A percentile compares a stretch with the other conserved stretches of the same genome.
phyloP scores from a whole-genome alignment of 2,113 vertebrate genomes.

The Xiphorhynchus elegans region DNA sequence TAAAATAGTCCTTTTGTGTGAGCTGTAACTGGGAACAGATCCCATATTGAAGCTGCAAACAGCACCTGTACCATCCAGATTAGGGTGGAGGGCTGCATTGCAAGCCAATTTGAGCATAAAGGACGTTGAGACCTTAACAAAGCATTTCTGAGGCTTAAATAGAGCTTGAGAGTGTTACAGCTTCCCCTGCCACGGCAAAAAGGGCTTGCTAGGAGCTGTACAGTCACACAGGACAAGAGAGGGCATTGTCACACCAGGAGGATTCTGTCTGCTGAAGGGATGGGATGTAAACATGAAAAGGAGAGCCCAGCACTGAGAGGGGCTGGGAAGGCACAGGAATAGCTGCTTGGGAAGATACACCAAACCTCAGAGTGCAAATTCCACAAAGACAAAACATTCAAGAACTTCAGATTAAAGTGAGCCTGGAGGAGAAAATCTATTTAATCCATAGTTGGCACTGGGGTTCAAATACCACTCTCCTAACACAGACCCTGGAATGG shows the following conservation, averaged over 20 bases:
- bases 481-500: background rate
- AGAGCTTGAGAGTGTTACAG: background rate
- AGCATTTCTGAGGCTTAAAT: background rate
- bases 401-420: constrained; percentile 7
- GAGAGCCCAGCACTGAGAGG: constrained; percentile 4
- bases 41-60: background rate
- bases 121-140: background rate
- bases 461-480: background rate
- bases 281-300: constrained; percentile 9
- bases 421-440: constrained; percentile 37
- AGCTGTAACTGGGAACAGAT: background rate
- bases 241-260: background rate
- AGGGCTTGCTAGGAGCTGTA: background rate
- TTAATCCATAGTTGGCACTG: background rate
- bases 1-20: background rate
- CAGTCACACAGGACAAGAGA: background rate
- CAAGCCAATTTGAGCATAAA: background rate
- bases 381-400: background rate
- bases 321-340: constrained; percentile 3
- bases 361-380: constrained; percentile 28
- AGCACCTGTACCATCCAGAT: background rate
- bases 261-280: background rate
- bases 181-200: background rate
- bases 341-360: constrained; percentile 30
- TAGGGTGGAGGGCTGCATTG: background rate